Evolutionary conservation across 2,113 vertebrate species (phyloP).

Genomic region (Cavia porcellus): DNA sequence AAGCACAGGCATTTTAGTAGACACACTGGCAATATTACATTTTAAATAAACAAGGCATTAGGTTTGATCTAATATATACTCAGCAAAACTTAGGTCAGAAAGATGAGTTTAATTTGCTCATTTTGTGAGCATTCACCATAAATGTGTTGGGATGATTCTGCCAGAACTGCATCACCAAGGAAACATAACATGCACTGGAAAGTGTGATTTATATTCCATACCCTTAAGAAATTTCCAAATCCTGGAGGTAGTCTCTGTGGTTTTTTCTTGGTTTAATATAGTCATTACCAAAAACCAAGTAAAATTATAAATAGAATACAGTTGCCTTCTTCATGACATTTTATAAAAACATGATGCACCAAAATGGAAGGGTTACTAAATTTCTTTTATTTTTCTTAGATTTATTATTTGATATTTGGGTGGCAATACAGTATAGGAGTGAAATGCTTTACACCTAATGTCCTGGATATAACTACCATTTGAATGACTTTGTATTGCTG

Average conservation of each 20-base stretch:
- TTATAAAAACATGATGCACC: neutral
- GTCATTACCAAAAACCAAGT: neutral
- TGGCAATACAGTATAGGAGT: neutral
- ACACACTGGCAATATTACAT: neutral
- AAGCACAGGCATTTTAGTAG: neutral
- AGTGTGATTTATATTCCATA: neutral
- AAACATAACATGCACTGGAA: neutral
- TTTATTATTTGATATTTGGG: slow-evolving; percentile 12
- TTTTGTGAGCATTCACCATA: neutral
- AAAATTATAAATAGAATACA: neutral
- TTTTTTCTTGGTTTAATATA: neutral
- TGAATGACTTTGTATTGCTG: neutral
- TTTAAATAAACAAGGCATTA: neutral
- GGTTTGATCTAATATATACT: neutral
- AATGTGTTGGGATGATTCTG: neutral
- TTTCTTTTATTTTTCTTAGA: neutral
- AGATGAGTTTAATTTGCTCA: neutral
- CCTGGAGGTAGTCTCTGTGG: too few species aligned
- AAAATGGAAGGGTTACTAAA: neutral
- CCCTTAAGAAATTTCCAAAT: too few species aligned
- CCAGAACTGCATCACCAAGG: neutral
- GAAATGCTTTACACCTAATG: neutral
- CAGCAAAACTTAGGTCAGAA: neutral
- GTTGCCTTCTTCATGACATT: neutral
- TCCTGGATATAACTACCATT: neutral